Conservation (phyloP, 2,797 vertebrate species). For the Muraenolepis orangiensis region DNA sequence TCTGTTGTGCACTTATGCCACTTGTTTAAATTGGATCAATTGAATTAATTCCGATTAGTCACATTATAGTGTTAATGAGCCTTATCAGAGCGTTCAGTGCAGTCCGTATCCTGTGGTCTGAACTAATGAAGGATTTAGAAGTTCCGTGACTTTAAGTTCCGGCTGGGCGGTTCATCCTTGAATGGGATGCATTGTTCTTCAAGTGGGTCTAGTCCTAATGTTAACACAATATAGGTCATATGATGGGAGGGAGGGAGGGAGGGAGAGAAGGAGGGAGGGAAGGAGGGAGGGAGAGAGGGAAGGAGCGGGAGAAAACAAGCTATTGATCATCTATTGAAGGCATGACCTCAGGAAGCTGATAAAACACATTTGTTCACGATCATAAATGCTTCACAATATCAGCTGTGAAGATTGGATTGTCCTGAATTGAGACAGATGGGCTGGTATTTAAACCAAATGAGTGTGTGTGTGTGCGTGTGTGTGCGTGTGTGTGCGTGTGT, state of each 20-base stretch:
- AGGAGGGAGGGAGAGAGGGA: background rate
- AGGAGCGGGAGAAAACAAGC: conserved; percentile 2
- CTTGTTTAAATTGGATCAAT: background rate
- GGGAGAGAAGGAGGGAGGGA: background rate
- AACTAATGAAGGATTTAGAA: background rate
- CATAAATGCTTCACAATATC: background rate
- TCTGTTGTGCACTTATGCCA: background rate
- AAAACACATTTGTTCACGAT: conserved; percentile 8
- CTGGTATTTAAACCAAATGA: background rate
- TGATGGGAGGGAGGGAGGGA: background rate
- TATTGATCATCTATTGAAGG: conserved; percentile 9
- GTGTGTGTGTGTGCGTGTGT: background rate
- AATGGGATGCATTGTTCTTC: background rate
- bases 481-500: too few species aligned
- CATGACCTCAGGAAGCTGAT: conserved; percentile 10
- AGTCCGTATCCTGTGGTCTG: background rate
- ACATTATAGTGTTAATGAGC: too few species aligned
- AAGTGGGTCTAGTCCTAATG: background rate
- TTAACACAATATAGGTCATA: background rate
- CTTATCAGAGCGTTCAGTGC: background rate
- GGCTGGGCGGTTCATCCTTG: background rate
- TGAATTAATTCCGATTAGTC: too few species aligned
- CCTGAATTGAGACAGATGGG: background rate
- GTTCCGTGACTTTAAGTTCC: background rate
- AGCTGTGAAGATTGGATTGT: conserved; percentile 9